phyloP scores from a whole-genome alignment of 2,113 vertebrate species.

The Cairina moschata region DNA sequence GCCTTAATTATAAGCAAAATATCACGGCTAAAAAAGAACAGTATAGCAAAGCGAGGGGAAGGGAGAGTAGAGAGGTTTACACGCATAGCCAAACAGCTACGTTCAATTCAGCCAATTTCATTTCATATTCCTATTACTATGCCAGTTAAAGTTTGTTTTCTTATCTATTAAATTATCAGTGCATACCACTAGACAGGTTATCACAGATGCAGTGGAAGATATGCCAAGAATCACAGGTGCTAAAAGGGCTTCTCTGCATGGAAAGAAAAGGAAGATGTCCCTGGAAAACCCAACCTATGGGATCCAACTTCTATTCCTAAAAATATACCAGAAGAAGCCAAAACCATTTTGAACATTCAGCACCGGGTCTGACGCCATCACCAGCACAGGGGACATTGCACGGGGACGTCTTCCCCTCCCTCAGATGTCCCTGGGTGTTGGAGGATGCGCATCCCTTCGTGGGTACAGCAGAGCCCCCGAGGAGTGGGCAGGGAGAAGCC shows the following conservation, averaged over 20 bases:
- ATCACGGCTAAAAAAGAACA: neutral
- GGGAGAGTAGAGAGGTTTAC: neutral
- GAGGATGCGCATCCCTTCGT: fast-evolving
- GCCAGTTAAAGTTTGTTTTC: neutral
- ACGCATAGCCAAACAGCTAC: neutral
- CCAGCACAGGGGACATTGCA: neutral
- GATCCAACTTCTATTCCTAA: neutral
- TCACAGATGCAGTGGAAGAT: neutral
- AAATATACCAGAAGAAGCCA: neutral
- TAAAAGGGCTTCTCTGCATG: neutral
- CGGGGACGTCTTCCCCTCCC: neutral
- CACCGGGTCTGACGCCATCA: neutral
- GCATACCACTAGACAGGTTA: neutral
- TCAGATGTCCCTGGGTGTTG: neutral
- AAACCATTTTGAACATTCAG: neutral
- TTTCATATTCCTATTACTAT: neutral
- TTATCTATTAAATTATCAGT: neutral
- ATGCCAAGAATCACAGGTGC: neutral
- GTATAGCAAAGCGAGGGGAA: neutral
- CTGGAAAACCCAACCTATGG: neutral
- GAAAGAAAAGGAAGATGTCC: neutral
- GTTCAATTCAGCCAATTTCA: neutral
- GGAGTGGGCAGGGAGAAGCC: neutral
- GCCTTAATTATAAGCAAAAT: neutral
- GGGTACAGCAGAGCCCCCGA: neutral